Base-by-base conservation (phyloP, 2,888 invertebrate species). In the Drosophila robusta region DNA sequence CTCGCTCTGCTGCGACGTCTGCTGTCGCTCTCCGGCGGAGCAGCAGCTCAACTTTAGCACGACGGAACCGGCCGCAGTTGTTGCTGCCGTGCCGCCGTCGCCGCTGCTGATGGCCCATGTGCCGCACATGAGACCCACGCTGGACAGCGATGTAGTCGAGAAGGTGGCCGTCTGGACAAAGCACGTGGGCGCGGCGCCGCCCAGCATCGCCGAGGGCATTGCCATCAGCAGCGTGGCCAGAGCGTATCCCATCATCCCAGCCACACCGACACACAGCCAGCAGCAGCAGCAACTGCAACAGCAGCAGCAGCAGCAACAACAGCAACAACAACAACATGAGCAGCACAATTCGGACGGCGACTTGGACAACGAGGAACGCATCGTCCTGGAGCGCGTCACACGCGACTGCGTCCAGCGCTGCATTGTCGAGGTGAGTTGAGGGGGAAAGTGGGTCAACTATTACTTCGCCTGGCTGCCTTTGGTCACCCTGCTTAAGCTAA, bases 1-100 rank as follows among this genome's bases (percentile, higher is more conserved):
- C 18, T 77, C 80, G 32, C 74, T 90, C 32, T 87, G 79, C 72
- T 90, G 90, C 56, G 76, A 80, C 52, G 80, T 86, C 34, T 90
- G 89, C 39, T 89, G 89, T 58, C 85, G 83, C 14, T 81, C 86
- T 0, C 77, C 84, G 32, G 77, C 61, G 2, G 61, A 61, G 8
- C 36, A 14, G 7, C 38, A 16, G 16, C 16, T 26, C 71, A 14
- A 9, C 47, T 5, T 18, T 1, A 51, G 51, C 4, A 11, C 41
- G 2, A 22, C 22, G 3, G 52, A 22, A n/a, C 38, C 36, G 32
- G 14, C 5, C 14, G 26, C 1, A 24, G n/a, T 42, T 44, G 24
- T 42, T 12, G 50, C n/a, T 36, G 29, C 29, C 9, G 29, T 42
- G 18, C 54, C 54, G 1, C 12, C 70, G 22, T 22, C 38, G 34